Evolutionary conservation across 2,888 invertebrate species (phyloP), one percentile per base, ranked within the genome.

Genomic region (Oscheius sp.): DNA sequence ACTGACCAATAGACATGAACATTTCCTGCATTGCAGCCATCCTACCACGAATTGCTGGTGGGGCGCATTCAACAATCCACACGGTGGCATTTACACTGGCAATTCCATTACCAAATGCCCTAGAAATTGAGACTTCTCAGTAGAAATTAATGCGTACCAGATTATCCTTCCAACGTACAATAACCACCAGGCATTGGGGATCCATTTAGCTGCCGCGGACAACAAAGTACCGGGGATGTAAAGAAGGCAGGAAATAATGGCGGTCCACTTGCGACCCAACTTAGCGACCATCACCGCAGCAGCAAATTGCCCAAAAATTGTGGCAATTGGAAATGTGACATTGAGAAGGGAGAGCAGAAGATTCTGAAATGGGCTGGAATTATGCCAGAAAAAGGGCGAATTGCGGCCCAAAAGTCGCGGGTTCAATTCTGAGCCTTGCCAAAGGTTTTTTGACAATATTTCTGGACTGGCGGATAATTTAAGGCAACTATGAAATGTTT

Each of bases 61-160:
- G 82, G 0, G 84, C 81, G 27, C 81, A 81, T 52, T 84, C 84
- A 18, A 84, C 79, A 46, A 84, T 82, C 84, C 84, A 84, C n/a
- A 84, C 84, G 2, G 84, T 84, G 1, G 80, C 80, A 64, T 78
- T 80, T 7, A 84, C 84, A 23, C 76, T 77, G 49, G 79, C 76
- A n/a, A 84, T 80, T 27, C 84, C 84, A 41, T 82, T 84, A 13
- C 78, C 80, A n/a, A 83, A 73, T 0, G 80, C 58, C 70, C 69
- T 69, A 56, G 18, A 55, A 23, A 5, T 13, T 29, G 1, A 6
- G 1, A 46, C 9, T 49, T 46, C 9, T 5, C 5, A 66, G 56
- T 1, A n/a, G 43, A 45, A n/a, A 18, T 3, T n/a, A 23, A 21
- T 7, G 1, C 35, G 16, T 41, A 81, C 84, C 84, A 84, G 45